Conservation (phyloP, 2,113 vertebrate genomes). For the Scopus umbretta region DNA sequence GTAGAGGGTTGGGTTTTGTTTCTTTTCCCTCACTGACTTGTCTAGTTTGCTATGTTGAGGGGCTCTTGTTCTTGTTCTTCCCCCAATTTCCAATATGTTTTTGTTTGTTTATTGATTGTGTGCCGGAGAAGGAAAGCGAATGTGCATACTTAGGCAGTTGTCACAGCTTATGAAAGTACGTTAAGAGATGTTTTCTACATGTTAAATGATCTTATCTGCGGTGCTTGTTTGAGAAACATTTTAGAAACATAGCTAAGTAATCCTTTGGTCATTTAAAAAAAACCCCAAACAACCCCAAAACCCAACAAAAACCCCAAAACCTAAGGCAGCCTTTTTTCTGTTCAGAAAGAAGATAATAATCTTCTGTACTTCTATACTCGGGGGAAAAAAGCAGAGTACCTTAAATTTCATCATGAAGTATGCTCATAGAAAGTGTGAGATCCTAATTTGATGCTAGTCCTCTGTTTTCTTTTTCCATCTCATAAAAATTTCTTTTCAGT, state of each 20-base stretch:
- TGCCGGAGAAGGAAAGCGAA: not conserved
- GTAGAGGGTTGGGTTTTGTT: not conserved
- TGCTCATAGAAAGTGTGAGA: fast-evolving
- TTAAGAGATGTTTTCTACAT: not conserved
- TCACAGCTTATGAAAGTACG: not conserved
- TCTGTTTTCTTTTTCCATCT: not conserved
- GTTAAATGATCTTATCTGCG: not conserved
- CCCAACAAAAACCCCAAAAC: not conserved
- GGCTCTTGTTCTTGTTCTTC: not conserved
- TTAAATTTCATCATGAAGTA: not conserved
- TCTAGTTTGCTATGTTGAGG: not conserved
- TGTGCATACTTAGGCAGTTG: not conserved
- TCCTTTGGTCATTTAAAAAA: not conserved
- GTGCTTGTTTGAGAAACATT: not conserved
- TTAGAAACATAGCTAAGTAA: not conserved
- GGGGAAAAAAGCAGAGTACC: not conserved
- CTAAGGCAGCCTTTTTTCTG: not conserved
- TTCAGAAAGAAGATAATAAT: not conserved
- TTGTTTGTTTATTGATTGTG: not conserved
- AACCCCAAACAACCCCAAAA: not conserved
- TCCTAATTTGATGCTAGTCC: not conserved
- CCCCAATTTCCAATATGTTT: not conserved
- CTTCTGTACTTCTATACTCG: not conserved
- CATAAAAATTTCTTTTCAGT: not conserved
- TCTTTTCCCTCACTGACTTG: not conserved